Conservation (phyloP, 2,797 vertebrate species). For the Phyllotis vaccarum region DNA sequence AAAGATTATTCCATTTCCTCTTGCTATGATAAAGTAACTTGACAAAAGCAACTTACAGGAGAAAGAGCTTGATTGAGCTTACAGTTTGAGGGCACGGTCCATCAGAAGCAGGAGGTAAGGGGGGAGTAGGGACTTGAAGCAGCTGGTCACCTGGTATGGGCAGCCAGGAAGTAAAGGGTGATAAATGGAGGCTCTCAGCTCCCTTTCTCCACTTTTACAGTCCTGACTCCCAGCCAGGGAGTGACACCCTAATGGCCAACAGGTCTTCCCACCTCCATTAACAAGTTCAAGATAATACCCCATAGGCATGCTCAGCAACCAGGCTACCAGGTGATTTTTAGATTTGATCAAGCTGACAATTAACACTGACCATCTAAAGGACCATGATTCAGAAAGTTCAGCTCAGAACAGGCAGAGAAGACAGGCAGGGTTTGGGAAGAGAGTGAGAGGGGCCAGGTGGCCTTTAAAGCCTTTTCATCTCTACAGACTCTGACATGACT, state of each 20-base stretch:
- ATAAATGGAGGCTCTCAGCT: background rate
- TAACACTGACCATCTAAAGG: background rate
- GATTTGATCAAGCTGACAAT: background rate
- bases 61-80: background rate
- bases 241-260: background rate
- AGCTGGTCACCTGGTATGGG: background rate
- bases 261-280: too few species aligned
- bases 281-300: background rate
- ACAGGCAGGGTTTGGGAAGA: background rate
- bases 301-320: background rate
- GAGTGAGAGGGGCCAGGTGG: background rate
- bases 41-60: background rate
- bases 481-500: background rate
- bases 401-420: background rate
- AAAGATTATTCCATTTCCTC: background rate
- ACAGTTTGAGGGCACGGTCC: background rate
- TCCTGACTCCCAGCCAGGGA: background rate
- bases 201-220: background rate
- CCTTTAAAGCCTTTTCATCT: slow-evolving; percentile 2
- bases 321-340: background rate
- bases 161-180: background rate
- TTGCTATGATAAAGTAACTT: background rate
- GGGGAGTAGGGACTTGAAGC: background rate
- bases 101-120: background rate
- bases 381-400: background rate